phyloP scores from a whole-genome alignment of 2,113 vertebrate genomes.

The Nothocercus julius region DNA sequence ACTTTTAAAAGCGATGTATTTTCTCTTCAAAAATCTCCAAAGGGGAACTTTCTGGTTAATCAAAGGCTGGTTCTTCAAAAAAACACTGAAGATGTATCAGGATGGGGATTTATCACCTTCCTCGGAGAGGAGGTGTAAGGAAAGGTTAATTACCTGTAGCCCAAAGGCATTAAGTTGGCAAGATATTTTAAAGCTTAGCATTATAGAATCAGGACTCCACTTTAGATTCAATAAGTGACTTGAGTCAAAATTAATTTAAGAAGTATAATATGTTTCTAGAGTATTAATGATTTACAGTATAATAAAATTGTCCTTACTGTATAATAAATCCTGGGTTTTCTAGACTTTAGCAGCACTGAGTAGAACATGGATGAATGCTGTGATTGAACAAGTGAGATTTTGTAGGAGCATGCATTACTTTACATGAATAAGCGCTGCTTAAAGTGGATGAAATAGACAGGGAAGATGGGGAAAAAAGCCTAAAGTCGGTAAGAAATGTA shows the following conservation, averaged over 20 bases:
- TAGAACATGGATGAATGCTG: background rate
- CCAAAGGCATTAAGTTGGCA: background rate
- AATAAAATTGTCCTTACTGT: background rate
- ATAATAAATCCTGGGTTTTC: background rate
- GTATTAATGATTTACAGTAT: background rate
- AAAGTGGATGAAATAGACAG: background rate
- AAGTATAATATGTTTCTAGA: background rate
- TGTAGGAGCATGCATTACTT: background rate
- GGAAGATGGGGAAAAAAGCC: background rate
- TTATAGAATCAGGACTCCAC: background rate
- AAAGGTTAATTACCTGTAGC: background rate
- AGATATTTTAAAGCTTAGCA: background rate
- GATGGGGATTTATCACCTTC: conserved; percentile 1
- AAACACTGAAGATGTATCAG: background rate
- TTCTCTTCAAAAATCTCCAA: background rate
- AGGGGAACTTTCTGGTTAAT: background rate
- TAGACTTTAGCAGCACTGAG: background rate
- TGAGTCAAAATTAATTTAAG: background rate
- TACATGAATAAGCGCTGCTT: background rate
- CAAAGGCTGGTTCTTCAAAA: background rate
- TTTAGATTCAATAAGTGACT: background rate
- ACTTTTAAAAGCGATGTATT: background rate
- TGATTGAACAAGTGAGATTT: background rate
- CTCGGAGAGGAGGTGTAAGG: background rate
- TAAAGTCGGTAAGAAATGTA: background rate